Evolutionary conservation across 2,888 invertebrate genomes (phyloP), one percentile per base, ranked within the genome.

Genomic region (Barypeithes pellucidus): DNA sequence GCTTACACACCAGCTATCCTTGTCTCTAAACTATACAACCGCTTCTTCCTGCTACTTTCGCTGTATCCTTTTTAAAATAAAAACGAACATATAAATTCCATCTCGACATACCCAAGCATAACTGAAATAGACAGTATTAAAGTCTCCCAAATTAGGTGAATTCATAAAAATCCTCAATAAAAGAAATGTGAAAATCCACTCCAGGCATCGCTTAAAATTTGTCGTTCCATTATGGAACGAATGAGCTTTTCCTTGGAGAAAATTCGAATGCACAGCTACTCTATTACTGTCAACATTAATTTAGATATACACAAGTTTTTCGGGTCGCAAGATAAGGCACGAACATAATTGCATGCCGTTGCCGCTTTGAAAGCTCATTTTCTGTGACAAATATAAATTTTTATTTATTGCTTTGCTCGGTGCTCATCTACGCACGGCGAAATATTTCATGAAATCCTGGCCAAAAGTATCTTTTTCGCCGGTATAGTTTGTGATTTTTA

Each of bases 261-360:
- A 75, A 75, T 75, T 72, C 75, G 72, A 72, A 75, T 69, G 69
- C 75, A 68, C 72, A 75, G 72, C 68, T 68, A 79, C 78, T 80
- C 78, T 77, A 80, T 81, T 80, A 80, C 79, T 81, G 81, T 81
- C 81, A 80, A 80, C 79, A 79, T 79, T 81, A 81, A 81, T 81
- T 80, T 75, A 77, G 77, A 81, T 80, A 78, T 81, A 80, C 77
- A 77, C 73, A 75, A 78, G 77, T 78, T 78, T 73, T 75, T 72
- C 73, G 67, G 73, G 71, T 67, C 75, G 77, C 68, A 71, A 80
- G 79, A 79, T 79, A 79, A 76, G 76, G 78, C 79, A 79, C 76
- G 80, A 78, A 80, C 78, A 77, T 79, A 81, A 81, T 81, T 81
- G 79, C 79, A 79, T 77, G 78, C 77, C 77, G 75, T 68, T 74